Conservation (phyloP, 2,888 invertebrate species). For the Scrobipalpa costella region DNA sequence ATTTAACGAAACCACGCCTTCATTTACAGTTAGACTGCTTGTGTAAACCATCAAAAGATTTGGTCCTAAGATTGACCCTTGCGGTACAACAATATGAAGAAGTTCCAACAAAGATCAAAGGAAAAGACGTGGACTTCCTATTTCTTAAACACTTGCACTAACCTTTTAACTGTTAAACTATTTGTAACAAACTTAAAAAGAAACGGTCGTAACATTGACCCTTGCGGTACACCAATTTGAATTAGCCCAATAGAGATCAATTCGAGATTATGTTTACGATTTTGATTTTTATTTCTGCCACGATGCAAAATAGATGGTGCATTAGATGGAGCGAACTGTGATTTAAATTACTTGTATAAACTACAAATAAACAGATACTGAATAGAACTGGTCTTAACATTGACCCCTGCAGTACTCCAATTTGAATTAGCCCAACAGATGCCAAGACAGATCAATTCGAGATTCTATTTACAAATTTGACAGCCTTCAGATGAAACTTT, state of each 20-base stretch:
- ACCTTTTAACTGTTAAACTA: too few species aligned
- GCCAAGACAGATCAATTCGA: background rate
- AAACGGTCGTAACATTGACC: background rate
- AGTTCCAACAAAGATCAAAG: background rate
- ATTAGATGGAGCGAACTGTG: slow-evolving; percentile 11
- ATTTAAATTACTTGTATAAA: background rate
- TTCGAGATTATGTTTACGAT: background rate
- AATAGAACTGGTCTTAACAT: background rate
- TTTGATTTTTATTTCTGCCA: background rate
- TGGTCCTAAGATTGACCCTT: too few species aligned
- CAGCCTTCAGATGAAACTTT: slow-evolving; percentile 10
- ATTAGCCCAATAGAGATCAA: background rate
- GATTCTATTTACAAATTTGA: slow-evolving; percentile 9
- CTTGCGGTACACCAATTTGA: background rate
- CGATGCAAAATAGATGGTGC: slow-evolving; percentile 14
- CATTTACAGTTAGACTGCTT: too few species aligned
- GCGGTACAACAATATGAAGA: too few species aligned
- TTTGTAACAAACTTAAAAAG: too few species aligned
- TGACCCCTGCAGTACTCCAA: background rate
- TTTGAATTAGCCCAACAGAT: background rate
- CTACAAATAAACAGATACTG: too few species aligned
- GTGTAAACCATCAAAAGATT: too few species aligned
- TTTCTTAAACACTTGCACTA: too few species aligned
- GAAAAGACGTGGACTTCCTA: too few species aligned
- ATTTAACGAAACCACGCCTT: too few species aligned